Base-by-base conservation (phyloP, 2,888 invertebrate species). In the Vandiemenella viatica region DNA sequence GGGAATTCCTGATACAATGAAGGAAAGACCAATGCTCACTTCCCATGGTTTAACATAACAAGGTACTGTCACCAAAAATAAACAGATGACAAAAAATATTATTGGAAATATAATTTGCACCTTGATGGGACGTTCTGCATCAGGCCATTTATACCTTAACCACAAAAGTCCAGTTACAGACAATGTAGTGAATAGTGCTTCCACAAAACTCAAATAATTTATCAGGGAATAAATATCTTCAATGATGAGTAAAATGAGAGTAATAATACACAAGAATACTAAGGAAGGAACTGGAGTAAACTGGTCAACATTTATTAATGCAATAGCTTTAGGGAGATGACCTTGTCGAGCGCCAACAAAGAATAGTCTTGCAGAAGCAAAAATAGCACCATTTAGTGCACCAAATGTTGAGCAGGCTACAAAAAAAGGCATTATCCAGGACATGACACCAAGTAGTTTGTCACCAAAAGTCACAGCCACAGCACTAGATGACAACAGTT, bases 371-470 rank as follows among this genome's bases (percentile, higher is more conserved):
- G 93, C 87, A 0, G 93, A 90, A 0, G 95, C 89, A 62, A 95
- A 93, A 55, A 96, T 93, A 2, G 90, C 90, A 16, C 95, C 95
- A 61, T 96, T 96, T 2, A 96, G 70, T 1, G 92, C 91, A 2
- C 96, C 96, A 62, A 96, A 90, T 0, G 95, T 95, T 21, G 95
- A 92, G 53, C 91, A 83, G 1, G 95, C 95, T 0, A 97, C 96
- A 63, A 95, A 95, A 44, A 96, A 70, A 0, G 96, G 93, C 87
- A 96, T 95, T 38, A 85, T 76, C 84, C 92, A 93, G 0, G 88
- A 75, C 74, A 91, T 78, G 7, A 76, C 72, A 1, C 91, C 91
- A 18, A 95, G 74, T 62, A 91, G 79, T 62, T 86, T 82, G 58
- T 87, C 80, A 6, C 91, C 90, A 67, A 93, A 96, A 1, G 88